Evolutionary conservation across 1,140 invertebrate genomes (phyloP).

Genomic region (Drosophila nigromelanica): DNA sequence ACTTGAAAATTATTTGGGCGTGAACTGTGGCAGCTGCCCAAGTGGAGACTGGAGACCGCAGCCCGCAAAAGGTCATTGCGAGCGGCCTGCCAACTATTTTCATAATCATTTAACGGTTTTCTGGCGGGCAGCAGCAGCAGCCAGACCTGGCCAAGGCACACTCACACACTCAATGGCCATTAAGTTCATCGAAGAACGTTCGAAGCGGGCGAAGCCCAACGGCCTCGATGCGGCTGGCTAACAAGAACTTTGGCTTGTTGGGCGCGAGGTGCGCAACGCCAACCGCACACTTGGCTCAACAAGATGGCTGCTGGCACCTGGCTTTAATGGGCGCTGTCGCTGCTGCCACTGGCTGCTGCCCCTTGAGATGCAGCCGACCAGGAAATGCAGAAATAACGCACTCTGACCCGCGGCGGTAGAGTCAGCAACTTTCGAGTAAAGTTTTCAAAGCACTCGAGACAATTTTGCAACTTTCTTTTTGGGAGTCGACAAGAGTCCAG

Average conservation of each 20-base stretch:
- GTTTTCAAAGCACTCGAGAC: slow-evolving; percentile 77
- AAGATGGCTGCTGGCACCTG: slow-evolving; percentile 54
- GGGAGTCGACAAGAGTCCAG: slow-evolving; percentile 36
- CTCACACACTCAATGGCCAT: slow-evolving; percentile 70
- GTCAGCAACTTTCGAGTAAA: slow-evolving; percentile 31
- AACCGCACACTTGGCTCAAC: slow-evolving; percentile 75
- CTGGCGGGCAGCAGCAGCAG: slow-evolving; percentile 25
- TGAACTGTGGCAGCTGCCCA: slow-evolving; percentile 50
- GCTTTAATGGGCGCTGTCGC: slow-evolving; percentile 31
- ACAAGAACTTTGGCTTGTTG: slow-evolving; percentile 50
- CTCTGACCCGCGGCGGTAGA: slow-evolving; percentile 43
- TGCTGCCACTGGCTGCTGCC: slow-evolving; percentile 22
- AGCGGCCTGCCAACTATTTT: slow-evolving; percentile 72
- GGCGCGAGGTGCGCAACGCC: slow-evolving; percentile 31
- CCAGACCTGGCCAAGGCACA: slow-evolving; percentile 9
- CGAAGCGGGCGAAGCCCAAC: slow-evolving; percentile 59
- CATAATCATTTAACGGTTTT: slow-evolving; percentile 76
- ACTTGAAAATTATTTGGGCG: slow-evolving; percentile 72
- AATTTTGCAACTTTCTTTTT: slow-evolving; percentile 74
- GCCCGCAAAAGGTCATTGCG: slow-evolving; percentile 53
- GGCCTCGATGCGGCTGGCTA: slow-evolving; percentile 21
- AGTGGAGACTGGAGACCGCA: too few relatives aligned
- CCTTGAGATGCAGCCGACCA: slow-evolving; percentile 69
- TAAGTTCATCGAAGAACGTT: slow-evolving; percentile 78
- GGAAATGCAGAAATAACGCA: slow-evolving; percentile 71